Evolutionary conservation across 2,113 vertebrate species (phyloP), one percentile per base, ranked within the genome.

Genomic region (Ifrita kowaldi): DNA sequence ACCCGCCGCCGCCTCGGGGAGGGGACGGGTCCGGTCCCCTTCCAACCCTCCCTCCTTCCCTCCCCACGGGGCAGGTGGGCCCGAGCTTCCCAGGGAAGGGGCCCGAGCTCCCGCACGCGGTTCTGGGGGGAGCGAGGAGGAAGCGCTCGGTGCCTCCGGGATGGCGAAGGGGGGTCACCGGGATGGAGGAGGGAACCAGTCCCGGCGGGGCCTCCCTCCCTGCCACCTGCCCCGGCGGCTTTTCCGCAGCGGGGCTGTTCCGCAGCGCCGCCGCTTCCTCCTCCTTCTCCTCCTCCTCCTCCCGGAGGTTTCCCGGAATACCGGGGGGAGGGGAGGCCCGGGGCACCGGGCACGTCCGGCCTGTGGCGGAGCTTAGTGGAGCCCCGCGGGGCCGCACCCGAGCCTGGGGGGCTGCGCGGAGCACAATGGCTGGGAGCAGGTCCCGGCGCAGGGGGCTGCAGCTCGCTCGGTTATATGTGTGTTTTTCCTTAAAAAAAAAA

Each of bases 291-390:
- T 46, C 28, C 82, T 84, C 55, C 73, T 69, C 56, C 56, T 88
- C 87, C 78, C 55, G 94, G 87, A 91, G 93, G 56, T 82, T 96
- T 96, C 96, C 96, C 95, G 95, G 95, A 96, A 94, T 93, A 78
- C 71, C 57, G 91, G 82, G 77, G 93, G 65, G 70, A 77, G 90
- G 85, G 83, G 90, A 84, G 80, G 89, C 90, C 74, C 92, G 77
- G 96, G 87, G 87, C 95, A 75, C 74, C 84, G 79, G 86, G 93
- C 93, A 86, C 78, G 92, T 83, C 90, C 83, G 90, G 91, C 93
- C 93, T 95, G 89, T 87, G 88, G 91, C 85, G 84, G 84, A 84
- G 93, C 84, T 71, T 75, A 77, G 92, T 67, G 86, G 86, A 89
- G 86, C 93, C 67, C 77, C 37, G 53, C 60, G 84, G 84, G 88